Evolutionary conservation across 2,113 vertebrate species (phyloP), one percentile per base, ranked within the genome.

Genomic region (Ctenomys sociabilis): DNA sequence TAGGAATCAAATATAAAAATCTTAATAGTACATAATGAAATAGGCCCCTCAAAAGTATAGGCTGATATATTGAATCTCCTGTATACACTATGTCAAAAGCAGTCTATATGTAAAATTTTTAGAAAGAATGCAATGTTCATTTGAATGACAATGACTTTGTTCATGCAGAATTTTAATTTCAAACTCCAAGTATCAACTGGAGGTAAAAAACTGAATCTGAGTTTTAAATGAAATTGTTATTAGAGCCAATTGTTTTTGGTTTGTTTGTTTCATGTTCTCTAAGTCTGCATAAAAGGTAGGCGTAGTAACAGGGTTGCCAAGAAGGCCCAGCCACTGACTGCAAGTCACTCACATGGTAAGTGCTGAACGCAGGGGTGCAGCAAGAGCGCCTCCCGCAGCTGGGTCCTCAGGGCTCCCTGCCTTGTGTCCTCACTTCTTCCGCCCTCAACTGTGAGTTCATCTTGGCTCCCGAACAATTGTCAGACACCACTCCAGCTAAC

Each of bases 1-100:
- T 19, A 61, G 19, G 82, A 91, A 86, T 85, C 10, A 73, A 86
- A 89, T 49, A 63, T 95, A 72, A 92, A 93, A 80, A 40, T 77
- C 12, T 85, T 86, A 75, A 3, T 91, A 64, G 8, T 45, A 3
- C 68, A 49, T 3, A 89, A 75, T 68, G 57, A 54, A 70, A 86
- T 84, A 7, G 22, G 0, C 13, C 78, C 32, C 40, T 89, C 3
- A 32, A 66, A 87, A 43, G 30, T 72, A 10, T 43, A 54, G 40
- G 37, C 1, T 85, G 7, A 57, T 37, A 0, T 80, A 6, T 6
- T 63, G 13, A 86, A 45, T 93, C 26, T 83, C 19, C 9, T 63
- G 72, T 80, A 81, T 16, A 57, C 3, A 49, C 82, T 32, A 87
- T 59, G 37, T 0, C 43, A 66, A 11, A 93, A 81, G 7, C 14